Conservation (phyloP, 1,140 invertebrate genomes). For the Hormaphis cornu region DNA sequence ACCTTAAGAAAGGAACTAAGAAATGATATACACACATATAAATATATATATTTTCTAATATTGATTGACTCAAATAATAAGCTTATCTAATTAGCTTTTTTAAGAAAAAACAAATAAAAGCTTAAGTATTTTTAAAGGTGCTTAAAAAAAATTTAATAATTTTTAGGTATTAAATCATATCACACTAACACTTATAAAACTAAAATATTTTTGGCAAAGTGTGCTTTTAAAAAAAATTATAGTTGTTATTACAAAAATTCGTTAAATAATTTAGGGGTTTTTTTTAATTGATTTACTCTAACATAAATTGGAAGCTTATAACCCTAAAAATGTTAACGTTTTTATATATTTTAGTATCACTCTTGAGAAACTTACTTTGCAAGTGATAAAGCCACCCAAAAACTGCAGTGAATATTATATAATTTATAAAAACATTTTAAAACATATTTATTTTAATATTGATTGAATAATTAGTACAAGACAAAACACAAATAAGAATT, state of each 20-base stretch:
- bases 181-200: slow-evolving; percentile 20
- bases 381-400: too few relatives aligned
- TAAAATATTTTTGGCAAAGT: slow-evolving; percentile 1
- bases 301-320: too few relatives aligned
- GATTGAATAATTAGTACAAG: too few relatives aligned
- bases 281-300: too few relatives aligned
- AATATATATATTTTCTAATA: not conserved
- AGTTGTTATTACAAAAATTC: not conserved
- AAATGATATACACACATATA: not conserved
- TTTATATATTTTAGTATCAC: too few relatives aligned
- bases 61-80: slow-evolving; percentile 1
- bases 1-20: slow-evolving; percentile 17
- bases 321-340: too few relatives aligned
- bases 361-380: too few relatives aligned
- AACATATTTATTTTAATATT: not conserved
- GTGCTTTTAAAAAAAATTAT: not conserved
- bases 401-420: not conserved
- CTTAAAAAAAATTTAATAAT: not conserved
- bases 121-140: not conserved
- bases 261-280: not conserved
- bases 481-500: too few relatives aligned
- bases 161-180: slow-evolving; percentile 15
- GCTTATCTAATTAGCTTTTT: too few relatives aligned
- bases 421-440: not conserved
- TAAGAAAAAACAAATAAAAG: not conserved